Evolutionary conservation across 2,888 invertebrate species (phyloP).

Genomic region (Mythimna vitellina): DNA sequence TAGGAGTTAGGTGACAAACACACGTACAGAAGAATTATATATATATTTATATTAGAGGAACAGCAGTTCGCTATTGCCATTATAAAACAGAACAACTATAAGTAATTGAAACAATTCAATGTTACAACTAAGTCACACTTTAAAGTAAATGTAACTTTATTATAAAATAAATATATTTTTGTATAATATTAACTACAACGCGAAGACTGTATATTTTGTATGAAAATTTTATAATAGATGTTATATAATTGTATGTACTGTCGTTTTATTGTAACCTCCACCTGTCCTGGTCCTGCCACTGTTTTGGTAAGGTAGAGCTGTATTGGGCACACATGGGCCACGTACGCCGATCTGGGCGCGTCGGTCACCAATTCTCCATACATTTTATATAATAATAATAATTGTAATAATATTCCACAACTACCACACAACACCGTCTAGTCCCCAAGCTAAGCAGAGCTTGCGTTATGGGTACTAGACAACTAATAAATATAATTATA

Average conservation of each 20-base stretch:
- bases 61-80: background rate
- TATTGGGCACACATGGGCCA: no score
- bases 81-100: background rate
- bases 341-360: no score
- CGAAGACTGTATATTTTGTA: constrained; percentile 90
- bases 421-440: no score
- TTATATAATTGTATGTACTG: constrained; percentile 52
- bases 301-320: no score
- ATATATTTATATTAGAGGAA: background rate
- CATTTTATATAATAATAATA: no score
- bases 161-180: constrained; percentile 69
- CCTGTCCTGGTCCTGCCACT: background rate
- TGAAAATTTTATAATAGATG: constrained; percentile 70
- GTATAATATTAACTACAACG: constrained; percentile 72
- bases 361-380: no score
- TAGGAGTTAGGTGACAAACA: no score
- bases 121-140: background rate
- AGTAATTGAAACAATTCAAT: background rate
- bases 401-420: no score
- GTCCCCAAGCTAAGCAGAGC: no score
- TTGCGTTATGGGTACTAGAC: no score
- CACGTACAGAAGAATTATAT: no score
- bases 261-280: constrained; percentile 34
- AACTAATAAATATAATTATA: no score
- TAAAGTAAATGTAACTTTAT: constrained; percentile 12